Evolutionary conservation across 2,113 vertebrate genomes (phyloP).

Genomic region (Ophiodon elongatus): DNA sequence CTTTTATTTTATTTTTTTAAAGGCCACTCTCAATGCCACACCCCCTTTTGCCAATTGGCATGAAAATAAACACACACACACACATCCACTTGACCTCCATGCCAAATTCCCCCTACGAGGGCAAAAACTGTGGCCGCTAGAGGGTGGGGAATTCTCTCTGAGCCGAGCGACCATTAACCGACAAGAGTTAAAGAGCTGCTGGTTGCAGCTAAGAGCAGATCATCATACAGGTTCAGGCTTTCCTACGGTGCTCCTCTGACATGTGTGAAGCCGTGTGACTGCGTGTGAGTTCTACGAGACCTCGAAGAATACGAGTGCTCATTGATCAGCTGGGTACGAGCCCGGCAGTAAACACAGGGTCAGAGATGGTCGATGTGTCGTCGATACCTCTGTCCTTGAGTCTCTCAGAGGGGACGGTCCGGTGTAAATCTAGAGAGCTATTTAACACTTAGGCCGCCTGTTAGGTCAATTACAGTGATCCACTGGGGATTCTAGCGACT

Average conservation of each 20-base stretch:
- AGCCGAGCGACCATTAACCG: not conserved
- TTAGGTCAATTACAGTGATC: slow-evolving; percentile 56
- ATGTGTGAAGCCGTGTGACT: not conserved
- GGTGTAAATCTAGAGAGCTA: slow-evolving; percentile 48
- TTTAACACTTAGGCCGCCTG: slow-evolving; percentile 50
- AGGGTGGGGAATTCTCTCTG: not conserved
- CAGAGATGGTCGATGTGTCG: slow-evolving; percentile 50
- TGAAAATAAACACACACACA: too few relatives aligned
- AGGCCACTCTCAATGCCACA: not conserved
- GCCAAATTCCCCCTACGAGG: not conserved
- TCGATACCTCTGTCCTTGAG: slow-evolving; percentile 21
- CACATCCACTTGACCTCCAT: too few relatives aligned
- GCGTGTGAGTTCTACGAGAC: not conserved
- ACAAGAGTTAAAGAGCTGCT: not conserved
- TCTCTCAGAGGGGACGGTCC: slow-evolving; percentile 14
- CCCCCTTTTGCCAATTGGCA: not conserved
- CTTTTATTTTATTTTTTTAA: not conserved
- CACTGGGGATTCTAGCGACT: slow-evolving; percentile 35
- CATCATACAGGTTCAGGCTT: not conserved
- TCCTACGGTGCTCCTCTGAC: not conserved
- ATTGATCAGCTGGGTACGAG: slow-evolving; percentile 40
- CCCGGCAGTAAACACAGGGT: slow-evolving; percentile 43
- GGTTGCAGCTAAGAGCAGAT: not conserved
- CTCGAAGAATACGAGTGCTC: not conserved
- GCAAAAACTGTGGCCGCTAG: not conserved